Conservation (phyloP, 2,113 vertebrate species). For the Eudyptes chrysolophus region DNA sequence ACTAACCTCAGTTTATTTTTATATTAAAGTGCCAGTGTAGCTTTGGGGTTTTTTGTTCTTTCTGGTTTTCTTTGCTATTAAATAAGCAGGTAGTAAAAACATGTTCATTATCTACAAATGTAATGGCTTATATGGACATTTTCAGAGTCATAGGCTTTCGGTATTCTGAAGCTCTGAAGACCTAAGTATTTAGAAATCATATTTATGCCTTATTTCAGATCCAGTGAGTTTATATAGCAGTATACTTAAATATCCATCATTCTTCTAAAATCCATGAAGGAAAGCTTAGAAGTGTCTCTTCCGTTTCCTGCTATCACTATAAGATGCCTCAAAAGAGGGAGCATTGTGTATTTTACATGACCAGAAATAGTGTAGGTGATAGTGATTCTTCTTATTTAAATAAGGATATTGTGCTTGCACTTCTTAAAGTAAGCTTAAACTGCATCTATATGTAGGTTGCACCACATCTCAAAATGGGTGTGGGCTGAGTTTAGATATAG, state of each 20-base stretch:
- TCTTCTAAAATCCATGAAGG: slow-evolving; percentile 38
- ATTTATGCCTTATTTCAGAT: background rate
- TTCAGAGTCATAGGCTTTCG: background rate
- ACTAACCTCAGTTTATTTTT: too few relatives aligned
- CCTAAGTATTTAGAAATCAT: background rate
- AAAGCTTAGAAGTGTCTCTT: slow-evolving; percentile 32
- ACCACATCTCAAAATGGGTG: background rate
- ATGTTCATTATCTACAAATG: background rate
- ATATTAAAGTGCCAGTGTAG: too few relatives aligned
- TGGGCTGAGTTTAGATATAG: background rate
- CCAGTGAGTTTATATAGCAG: background rate
- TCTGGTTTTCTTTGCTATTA: too few relatives aligned
- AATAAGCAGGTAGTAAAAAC: too few relatives aligned
- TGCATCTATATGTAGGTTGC: background rate
- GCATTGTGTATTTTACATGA: slow-evolving; percentile 19
- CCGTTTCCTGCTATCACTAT: slow-evolving; percentile 26
- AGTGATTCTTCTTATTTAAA: background rate
- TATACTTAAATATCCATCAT: slow-evolving; percentile 3
- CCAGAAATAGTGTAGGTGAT: slow-evolving; percentile 25
- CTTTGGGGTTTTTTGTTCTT: too few relatives aligned
- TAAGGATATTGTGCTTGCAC: background rate
- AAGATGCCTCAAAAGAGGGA: slow-evolving; percentile 2
- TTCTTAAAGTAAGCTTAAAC: background rate
- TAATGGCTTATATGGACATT: background rate
- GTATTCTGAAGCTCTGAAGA: background rate